phyloP scores from a whole-genome alignment of 2,888 invertebrate genomes.

The Micoletzkya japonica region DNA sequence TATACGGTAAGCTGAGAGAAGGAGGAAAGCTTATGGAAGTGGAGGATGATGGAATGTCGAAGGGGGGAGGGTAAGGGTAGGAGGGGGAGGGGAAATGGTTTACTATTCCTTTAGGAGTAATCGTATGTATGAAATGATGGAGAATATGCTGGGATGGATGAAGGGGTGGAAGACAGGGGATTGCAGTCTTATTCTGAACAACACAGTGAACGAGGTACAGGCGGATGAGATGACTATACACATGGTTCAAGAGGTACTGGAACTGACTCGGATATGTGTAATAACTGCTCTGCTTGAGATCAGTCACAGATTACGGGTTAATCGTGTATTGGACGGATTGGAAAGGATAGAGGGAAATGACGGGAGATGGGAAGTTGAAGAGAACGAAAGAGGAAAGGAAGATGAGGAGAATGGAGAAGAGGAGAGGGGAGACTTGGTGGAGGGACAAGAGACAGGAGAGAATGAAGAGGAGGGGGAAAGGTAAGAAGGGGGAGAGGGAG shows the following conservation, averaged over 20 bases:
- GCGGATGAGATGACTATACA: constrained; percentile 3
- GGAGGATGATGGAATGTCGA: not conserved
- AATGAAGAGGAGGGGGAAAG: not conserved
- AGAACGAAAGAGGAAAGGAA: not conserved
- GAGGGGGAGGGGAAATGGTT: not conserved
- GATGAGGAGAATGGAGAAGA: not conserved
- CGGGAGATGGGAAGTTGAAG: not conserved
- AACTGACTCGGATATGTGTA: not conserved
- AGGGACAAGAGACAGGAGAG: not conserved
- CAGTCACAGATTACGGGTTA: not conserved
- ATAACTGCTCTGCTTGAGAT: not conserved
- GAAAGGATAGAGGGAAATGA: not conserved
- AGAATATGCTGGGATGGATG: constrained; percentile 5
- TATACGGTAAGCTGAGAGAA: constrained; percentile 16
- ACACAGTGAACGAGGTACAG: not conserved
- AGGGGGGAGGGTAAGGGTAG: no score
- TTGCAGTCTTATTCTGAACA: no score
- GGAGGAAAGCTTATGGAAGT: constrained; percentile 6
- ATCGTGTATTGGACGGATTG: not conserved
- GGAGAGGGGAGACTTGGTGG: not conserved
- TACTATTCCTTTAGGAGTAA: not conserved
- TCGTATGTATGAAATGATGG: constrained; percentile 4
- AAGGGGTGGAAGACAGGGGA: constrained; percentile 7
- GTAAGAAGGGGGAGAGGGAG: not conserved
- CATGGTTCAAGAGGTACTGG: no score